Evolutionary conservation across 1,140 invertebrate genomes (phyloP), one percentile per base, ranked within the genome.

Genomic region (Cardiocondyla obscurior): DNA sequence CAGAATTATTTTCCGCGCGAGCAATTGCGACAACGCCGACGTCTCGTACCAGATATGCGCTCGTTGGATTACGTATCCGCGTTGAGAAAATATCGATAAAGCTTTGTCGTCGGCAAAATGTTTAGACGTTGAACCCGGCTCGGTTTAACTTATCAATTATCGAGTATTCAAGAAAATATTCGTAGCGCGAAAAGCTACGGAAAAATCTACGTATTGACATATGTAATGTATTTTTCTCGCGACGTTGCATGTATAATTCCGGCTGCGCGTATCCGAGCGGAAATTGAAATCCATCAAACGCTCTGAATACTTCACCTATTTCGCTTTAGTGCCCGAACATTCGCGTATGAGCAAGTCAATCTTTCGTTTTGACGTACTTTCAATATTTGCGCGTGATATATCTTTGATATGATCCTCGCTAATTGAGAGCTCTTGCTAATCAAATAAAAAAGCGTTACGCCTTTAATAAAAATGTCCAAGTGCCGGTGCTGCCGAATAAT

Each of bases 221-320:
- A 76, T 7, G 49, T 67, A 79, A 79, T 79, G 62, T 30, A 69
- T 79, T 69, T 79, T 79, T 79, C 62, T 53, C 46, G 49, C 53
- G 74, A 79, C 62, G 36, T 79, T 69, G 19, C 62, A 42, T 79
- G 46, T 69, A 79, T 79, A 79, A 79, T 79, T 79, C 62, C n/a
- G 62, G 12, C 19, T 42, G 74, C 62, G 39, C 46, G 46, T 49
- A 79, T 79, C 74, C 74, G 46, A n/a, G 33, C 74, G 74, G 74
- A 79, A 79, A 79, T 79, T 79, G 74, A 79, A 79, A 79, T 79
- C 74, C 74, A 79, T 79, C 74, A 79, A 79, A 79, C 62, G 19
- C 62, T 12, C 62, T 79, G 74, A 67, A 79, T 79, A 79, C 74
- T 79, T 79, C 49, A 79, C 46, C 74, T 79, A 79, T 69, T 79